Percentiles rank a stretch among this genome's conserved stretches.
These are phyloP conservation scores for Myotis yumanensis DNA, from an alignment of 2,113 vertebrate species.

Conservation along the genomic window DNA sequence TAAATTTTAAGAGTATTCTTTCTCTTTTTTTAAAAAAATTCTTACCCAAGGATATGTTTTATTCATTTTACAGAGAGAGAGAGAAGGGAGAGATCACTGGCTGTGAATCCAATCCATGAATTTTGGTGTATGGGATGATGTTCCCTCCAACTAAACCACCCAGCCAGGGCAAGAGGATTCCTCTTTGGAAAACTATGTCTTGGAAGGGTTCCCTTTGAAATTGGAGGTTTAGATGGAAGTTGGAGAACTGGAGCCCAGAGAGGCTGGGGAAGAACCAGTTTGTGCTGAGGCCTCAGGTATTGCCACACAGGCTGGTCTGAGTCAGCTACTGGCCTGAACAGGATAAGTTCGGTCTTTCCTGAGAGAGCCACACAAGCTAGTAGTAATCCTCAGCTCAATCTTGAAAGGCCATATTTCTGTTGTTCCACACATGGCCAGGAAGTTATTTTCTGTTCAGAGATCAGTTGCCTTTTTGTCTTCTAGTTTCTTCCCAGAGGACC, in stretches of 20 bases:
- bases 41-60: too few species aligned
- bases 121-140: neutral
- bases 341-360: neutral
- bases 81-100: too few species aligned
- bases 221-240: neutral
- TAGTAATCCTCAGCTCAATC: accelerated
- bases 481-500: neutral
- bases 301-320: neutral
- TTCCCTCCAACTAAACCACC: neutral
- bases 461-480: neutral
- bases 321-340: neutral
- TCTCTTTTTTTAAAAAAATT: too few species aligned
- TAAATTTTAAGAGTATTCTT: neutral
- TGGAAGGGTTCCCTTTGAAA: neutral
- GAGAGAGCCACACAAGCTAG: neutral
- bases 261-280: neutral
- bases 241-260: neutral
- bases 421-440: neutral
- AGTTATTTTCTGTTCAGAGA: neutral
- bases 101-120: neutral
- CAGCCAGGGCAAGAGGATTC: neutral
- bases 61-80: too few species aligned
- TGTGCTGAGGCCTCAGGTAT: neutral
- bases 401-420: neutral
- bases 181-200: neutral